Evolutionary conservation across 2,113 vertebrate species (phyloP), one percentile per base, ranked within the genome.

Genomic region (Rutilus rutilus): DNA sequence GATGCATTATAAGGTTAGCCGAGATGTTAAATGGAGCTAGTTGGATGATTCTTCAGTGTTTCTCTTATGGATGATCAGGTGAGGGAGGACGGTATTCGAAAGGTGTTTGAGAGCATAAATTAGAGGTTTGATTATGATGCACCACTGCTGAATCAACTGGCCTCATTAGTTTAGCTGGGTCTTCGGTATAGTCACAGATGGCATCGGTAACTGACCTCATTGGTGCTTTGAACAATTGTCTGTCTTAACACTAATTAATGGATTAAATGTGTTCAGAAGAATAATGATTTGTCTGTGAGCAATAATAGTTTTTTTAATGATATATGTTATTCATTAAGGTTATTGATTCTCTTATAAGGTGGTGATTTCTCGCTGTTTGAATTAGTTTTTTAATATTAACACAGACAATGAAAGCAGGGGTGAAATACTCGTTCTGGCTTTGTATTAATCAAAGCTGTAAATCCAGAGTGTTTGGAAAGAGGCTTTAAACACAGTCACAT

Each of bases 31-130:
- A 89, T 85, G 62, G 7, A 65, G 74, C 71, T 78, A 60, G 86
- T 86, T 88, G 86, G 87, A 84, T 90, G 89, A 87, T 75, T 50
- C 52, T 91, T 91, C 87, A 88, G 89, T 92, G 88, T 85, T 88
- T 86, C 74, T 39, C 78, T 86, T 85, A 82, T 75, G 64, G 78
- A 85, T 60, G 47, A 69, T 73, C 78, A 39, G 86, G 85, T 88
- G 74, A 45, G 57, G 42, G 86, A 82, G 71, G 90, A 74, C 2
- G 42, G 23, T 45, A 87, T 84, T 54, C 19, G 4, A 21, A 27
- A 73, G 74, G 89, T 27, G 30, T 59, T 86, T 76, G n/a, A 73
- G 33, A 87, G 75, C 78, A 76, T 80, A 80, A 86, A 86, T 27
- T 83, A 77, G 77, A 77, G 83, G 69, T 79, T 88, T 86, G 65